Evolutionary conservation across 2,797 vertebrate genomes (phyloP), one percentile per base, ranked within the genome.

Genomic region (Bovichtus diacanthus): DNA sequence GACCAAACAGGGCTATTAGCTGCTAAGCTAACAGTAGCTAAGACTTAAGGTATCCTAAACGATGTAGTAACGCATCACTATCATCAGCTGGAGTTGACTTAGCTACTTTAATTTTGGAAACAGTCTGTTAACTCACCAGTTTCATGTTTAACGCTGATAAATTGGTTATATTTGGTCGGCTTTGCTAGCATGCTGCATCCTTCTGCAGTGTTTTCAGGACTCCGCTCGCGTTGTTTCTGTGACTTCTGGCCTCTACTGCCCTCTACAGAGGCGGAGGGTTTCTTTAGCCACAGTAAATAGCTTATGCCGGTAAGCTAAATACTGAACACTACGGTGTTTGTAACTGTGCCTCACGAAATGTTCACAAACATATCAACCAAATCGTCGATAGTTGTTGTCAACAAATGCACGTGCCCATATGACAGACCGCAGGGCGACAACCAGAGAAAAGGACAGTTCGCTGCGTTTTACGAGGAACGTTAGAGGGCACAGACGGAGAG

Each of bases 81-180:
- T 2, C 18, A 11, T 13, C 18, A 29, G 4, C 0, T 6, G 2
- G 0, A 11, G 8, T 27, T 38, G 19, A 11, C 9, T 5, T 12
- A 10, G 2, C 10, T 25, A 3, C 4, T 71, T 1, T 34, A 8
- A 0, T 5, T 18, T 1, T 38, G 0, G 2, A 9, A 23, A 41
- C n/a, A 50, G 10, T 6, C 4, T 10, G 0, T 59, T 78, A 72
- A 94, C 95, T 94, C 77, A 95, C 94, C 93, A 95, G 47, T 78
- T 95, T 95, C 95, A 95, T 95, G 71, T 90, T 81, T 55, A 69
- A 74, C 25, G n/a, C 11, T 31, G 5, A 36, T 72, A 55, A 64
- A 51, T 60, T 0, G 43, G 2, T 13, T 67, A 18, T n/a, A 38
- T 4, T 3, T 27, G 13, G 50, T 15, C 12, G 0, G 9, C 5